Evolutionary conservation across 2,797 vertebrate species (phyloP).

Genomic region (Taenioides sp.): DNA sequence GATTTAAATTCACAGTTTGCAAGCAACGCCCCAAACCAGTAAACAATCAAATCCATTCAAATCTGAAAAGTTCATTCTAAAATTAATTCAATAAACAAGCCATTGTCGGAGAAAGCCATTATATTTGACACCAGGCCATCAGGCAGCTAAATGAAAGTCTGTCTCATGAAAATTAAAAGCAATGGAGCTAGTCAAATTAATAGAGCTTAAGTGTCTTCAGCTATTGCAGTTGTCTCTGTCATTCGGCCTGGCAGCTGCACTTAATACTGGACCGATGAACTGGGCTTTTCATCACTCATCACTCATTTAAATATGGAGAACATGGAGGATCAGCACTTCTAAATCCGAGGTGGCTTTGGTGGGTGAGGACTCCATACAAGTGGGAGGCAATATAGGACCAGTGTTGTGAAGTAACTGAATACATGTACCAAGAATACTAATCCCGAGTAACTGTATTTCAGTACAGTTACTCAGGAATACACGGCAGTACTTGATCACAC

Average conservation of each 20-base stretch:
- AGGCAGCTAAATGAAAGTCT: slow-evolving; percentile 11
- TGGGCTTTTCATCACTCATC: neutral
- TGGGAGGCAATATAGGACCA: no score
- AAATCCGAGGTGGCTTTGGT: neutral
- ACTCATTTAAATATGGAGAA: neutral
- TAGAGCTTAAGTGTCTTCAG: neutral
- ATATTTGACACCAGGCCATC: neutral
- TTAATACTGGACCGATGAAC: neutral
- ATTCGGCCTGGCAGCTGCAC: slow-evolving; percentile 3
- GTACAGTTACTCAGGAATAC: no score
- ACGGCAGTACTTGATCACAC: no score
- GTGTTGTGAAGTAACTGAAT: no score
- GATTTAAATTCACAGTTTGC: no score
- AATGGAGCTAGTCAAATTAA: slow-evolving; percentile 6
- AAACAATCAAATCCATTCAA: no score
- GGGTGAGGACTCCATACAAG: no score
- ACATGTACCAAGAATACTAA: no score
- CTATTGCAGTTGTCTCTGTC: slow-evolving; percentile 3
- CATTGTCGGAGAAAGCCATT: neutral
- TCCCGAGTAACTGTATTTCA: no score
- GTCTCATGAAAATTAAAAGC: neutral
- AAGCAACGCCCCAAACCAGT: no score
- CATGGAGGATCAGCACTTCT: neutral
- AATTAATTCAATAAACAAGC: slow-evolving; percentile 1
- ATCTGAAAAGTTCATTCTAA: neutral